Evolutionary conservation across 1,140 invertebrate genomes (phyloP).

Genomic region (Cotesia chilonis): DNA sequence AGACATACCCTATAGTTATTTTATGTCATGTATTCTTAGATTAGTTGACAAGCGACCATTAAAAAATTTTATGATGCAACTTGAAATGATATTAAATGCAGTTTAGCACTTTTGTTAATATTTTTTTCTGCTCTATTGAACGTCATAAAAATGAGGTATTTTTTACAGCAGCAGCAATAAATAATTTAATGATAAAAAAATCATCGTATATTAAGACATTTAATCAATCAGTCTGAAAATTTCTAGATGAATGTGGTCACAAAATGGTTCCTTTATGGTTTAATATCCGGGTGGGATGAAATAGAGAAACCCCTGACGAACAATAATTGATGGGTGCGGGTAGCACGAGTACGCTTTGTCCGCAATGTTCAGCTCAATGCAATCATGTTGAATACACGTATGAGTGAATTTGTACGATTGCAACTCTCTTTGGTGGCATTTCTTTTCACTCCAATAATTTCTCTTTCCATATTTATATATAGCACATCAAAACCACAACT

Average conservation of each 20-base stretch:
- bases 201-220: background rate
- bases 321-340: slow-evolving; percentile 13
- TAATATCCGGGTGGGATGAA: background rate
- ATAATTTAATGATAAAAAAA: background rate
- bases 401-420: slow-evolving; percentile 2
- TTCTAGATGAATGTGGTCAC: slow-evolving; percentile 17
- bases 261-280: slow-evolving; percentile 4
- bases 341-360: background rate
- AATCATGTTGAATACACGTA: slow-evolving; percentile 9
- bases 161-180: background rate
- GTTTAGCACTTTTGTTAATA: too few relatives aligned
- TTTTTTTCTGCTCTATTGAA: background rate
- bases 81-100: too few relatives aligned
- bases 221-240: slow-evolving; percentile 11
- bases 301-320: slow-evolving; percentile 9
- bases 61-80: too few relatives aligned
- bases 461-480: too few relatives aligned
- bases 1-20: too few relatives aligned
- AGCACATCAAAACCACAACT: too few relatives aligned
- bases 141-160: slow-evolving; percentile 12
- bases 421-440: slow-evolving; percentile 1
- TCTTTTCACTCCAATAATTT: too few relatives aligned
- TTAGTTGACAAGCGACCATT: too few relatives aligned
- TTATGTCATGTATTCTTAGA: too few relatives aligned
- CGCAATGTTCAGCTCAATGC: slow-evolving; percentile 5